Percentiles rank a stretch among this genome's conserved stretches.
phyloP scores from a whole-genome alignment of 2,888 invertebrate species.

The Sarcophaga caerulescens region DNA sequence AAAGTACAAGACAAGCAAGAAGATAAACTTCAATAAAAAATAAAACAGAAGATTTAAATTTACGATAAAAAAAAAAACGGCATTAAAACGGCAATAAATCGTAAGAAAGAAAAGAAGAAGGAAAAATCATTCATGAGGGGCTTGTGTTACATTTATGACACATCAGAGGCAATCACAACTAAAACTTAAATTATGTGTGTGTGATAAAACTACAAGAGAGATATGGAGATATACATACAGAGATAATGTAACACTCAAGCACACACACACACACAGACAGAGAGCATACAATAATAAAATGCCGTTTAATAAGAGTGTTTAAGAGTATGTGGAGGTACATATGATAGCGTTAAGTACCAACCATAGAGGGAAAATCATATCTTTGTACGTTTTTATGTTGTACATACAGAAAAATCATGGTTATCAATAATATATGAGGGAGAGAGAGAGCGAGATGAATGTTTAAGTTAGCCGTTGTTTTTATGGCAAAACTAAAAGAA shows the following conservation, averaged over 20 bases:
- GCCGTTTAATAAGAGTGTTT: neutral
- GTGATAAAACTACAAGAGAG: neutral
- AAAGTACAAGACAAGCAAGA: conserved; percentile 31
- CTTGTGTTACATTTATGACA: conserved; percentile 68
- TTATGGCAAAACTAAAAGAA: conserved; percentile 19
- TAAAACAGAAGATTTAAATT: conserved; percentile 46
- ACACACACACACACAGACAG: neutral
- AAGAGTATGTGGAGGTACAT: neutral
- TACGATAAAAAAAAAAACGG: conserved; percentile 34
- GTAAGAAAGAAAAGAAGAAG: neutral
- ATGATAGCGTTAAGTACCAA: conserved; percentile 10
- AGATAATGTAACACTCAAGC: neutral
- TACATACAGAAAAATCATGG: neutral
- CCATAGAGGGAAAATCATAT: neutral
- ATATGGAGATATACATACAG: neutral
- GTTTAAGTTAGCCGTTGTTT: neutral
- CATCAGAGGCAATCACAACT: conserved; percentile 68
- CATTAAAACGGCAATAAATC: conserved; percentile 10
- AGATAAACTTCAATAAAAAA: conserved; percentile 29
- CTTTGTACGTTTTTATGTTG: neutral
- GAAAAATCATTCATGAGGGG: neutral
- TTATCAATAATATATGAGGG: neutral
- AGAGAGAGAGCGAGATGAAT: too few species aligned
- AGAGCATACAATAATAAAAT: neutral
- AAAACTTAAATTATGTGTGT: conserved; percentile 22